Percentiles rank a stretch among this genome's conserved stretches.
These are phyloP conservation scores for Drosophila asahinai DNA, from an alignment of 1,140 invertebrate species.

Conservation along the genomic window DNA sequence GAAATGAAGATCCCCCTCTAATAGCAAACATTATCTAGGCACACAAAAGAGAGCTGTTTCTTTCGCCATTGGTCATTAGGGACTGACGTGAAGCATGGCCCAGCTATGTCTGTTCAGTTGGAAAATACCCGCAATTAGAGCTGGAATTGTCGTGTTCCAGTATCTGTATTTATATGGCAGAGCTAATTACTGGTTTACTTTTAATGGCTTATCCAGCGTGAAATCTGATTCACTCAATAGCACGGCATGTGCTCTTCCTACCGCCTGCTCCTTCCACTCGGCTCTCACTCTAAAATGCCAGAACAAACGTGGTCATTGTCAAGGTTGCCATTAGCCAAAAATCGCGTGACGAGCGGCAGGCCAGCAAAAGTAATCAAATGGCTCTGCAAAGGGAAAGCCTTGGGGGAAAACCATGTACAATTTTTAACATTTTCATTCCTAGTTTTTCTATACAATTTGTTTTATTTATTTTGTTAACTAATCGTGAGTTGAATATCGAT, in stretches of 20 bases:
- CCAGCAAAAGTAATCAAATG: conserved; percentile 6
- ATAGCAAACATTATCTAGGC: conserved; percentile 4
- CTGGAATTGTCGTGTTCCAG: conserved; percentile 30
- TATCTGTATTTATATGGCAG: conserved; percentile 9
- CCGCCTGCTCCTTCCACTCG: neutral
- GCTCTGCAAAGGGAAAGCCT: neutral
- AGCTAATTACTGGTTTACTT: conserved; percentile 35
- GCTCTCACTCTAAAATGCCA: conserved; percentile 2
- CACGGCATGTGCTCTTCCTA: conserved; percentile 16
- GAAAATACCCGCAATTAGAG: conserved; percentile 56
- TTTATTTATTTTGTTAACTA: too few relatives aligned
- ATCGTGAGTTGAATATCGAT: neutral
- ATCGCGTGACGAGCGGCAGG: conserved; percentile 25
- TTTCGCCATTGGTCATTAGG: conserved; percentile 15
- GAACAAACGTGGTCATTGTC: conserved; percentile 21
- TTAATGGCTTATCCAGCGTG: conserved; percentile 37
- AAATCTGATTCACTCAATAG: conserved; percentile 55
- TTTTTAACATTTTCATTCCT: neutral
- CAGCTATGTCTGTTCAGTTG: conserved; percentile 27
- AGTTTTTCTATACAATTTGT: too few relatives aligned
- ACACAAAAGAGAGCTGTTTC: conserved; percentile 25
- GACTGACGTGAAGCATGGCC: conserved; percentile 37
- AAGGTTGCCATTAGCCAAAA: conserved; percentile 28
- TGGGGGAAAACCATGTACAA: neutral
- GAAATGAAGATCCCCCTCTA: conserved; percentile 15